Evolutionary conservation across 2,113 vertebrate species (phyloP), one percentile per base, ranked within the genome.

Genomic region (Daphoenositta chrysoptera): DNA sequence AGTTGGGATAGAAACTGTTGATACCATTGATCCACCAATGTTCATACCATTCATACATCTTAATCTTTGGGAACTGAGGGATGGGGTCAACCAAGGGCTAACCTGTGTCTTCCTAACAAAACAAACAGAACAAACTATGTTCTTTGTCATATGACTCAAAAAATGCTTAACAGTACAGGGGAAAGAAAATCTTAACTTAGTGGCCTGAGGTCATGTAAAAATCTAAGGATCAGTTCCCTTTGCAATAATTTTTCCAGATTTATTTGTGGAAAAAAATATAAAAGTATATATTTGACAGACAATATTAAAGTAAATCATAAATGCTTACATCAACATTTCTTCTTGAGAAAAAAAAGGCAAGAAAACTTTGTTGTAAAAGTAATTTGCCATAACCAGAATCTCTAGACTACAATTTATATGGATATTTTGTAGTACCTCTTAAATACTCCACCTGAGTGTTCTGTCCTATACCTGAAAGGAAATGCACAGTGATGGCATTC

Each of bases 11-110:
- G 84, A n/a, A 88, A 72, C 15, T 69, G 44, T 40, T 44, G 71
- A 1, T 63, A 31, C 19, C 9, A 7, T n/a, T 84, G 20, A 24
- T n/a, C 53, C n/a, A n/a, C n/a, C n/a, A n/a, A n/a, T n/a, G n/a
- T n/a, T n/a, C n/a, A n/a, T n/a, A n/a, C n/a, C n/a, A n/a, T n/a
- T n/a, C n/a, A n/a, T n/a, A n/a, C n/a, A n/a, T n/a, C n/a, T n/a
- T n/a, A n/a, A 19, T 13, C 48, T 77, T 53, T 50, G 35, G 68
- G 68, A 80, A 69, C 19, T 17, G 37, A 37, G 14, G 26, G 42
- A n/a, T 10, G 0, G 0, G 42, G 57, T 39, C 28, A 84, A 4
- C 14, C 19, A 44, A 30, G 35, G 63, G 17, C 44, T 54, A 45
- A 85, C 28, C 16, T 22, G 6, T 22, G 9, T 37, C 27, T 63